Base-by-base conservation (phyloP, 2,797 vertebrate species). In the Microctenopoma stevenorrisi region DNA sequence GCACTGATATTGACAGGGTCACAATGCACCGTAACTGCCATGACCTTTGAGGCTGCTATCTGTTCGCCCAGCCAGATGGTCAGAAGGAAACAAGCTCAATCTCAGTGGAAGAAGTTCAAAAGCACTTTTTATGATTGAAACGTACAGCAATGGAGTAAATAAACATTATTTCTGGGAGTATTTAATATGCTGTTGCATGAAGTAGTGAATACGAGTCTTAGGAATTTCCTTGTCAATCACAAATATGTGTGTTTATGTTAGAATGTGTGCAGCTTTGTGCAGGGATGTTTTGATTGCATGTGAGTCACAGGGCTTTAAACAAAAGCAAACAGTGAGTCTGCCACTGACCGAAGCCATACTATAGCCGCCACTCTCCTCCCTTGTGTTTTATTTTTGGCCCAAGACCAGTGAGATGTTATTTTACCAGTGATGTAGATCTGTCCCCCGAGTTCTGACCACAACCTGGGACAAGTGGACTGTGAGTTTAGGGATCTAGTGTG, bases 321-420 rank as follows among this genome's bases (percentile, higher is more conserved):
- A 28, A 86, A 92, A 89, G 87, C 83, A 89, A 90, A 88, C 82
- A 30, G 48, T 33, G 44, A 46, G 42, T 64, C 71, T 42, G 68
- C 69, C 53, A 50, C 56, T 25, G 59, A 33, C 46, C 16, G 5
- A 56, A 64, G 67, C 76, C 74, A 26, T 7, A 67, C 77, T 66
- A 70, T 25, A 47, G 72, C 66, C 64, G 72, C 66, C 64, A 42
- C 40, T 77, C 59, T 69, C 77, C 74, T 68, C 72, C 79, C 83
- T 56, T 64, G 86, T 77, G 84, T 85, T 88, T 77, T 60, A 79
- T 84, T 80, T 80, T 79, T 82, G 84, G 88, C 85, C 83, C 78
- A 61, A 81, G 81, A 86, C 78, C 68, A 55, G 82, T 16, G 72
- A 30, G 50, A 61, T 89, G 86, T 90, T 87, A 15, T 85, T 88